These are phyloP conservation scores for Trachythela sp. DNA, from an alignment of 64 coral and sea anemone species.

Conservation along the genomic window DNA sequence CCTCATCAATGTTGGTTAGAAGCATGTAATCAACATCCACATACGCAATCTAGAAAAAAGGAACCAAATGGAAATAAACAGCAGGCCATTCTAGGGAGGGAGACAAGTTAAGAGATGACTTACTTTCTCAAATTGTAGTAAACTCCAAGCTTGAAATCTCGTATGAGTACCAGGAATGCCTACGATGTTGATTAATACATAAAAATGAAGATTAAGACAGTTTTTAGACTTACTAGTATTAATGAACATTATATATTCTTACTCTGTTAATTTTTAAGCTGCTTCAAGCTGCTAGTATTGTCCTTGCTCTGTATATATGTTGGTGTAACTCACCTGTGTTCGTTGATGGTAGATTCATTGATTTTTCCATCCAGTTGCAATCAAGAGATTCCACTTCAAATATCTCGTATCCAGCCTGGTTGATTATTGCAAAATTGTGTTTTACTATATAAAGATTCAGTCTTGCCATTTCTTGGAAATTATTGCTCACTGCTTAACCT, in stretches of 20 bases:
- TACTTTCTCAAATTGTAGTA: constrained; percentile 71
- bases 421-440: background rate
- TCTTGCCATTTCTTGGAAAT: background rate
- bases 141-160: constrained; percentile 79
- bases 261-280: no score
- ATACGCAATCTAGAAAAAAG: background rate
- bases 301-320: no score
- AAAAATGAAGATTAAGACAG: no score
- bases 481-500: no score
- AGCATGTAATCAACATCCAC: background rate
- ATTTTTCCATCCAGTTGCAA: constrained; percentile 77
- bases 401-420: constrained; percentile 48
- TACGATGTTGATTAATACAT: no score
- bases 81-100: no score
- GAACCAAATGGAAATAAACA: background rate
- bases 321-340: background rate
- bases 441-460: background rate
- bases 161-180: constrained; percentile 67
- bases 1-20: background rate
- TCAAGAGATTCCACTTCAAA: constrained; percentile 68
- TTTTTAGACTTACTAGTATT: no score
- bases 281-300: no score
- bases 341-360: background rate
- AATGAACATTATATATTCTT: no score
- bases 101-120: constrained; percentile 24